Base-by-base conservation (phyloP, 2,888 invertebrate genomes). In the Argyra leucocephala region DNA sequence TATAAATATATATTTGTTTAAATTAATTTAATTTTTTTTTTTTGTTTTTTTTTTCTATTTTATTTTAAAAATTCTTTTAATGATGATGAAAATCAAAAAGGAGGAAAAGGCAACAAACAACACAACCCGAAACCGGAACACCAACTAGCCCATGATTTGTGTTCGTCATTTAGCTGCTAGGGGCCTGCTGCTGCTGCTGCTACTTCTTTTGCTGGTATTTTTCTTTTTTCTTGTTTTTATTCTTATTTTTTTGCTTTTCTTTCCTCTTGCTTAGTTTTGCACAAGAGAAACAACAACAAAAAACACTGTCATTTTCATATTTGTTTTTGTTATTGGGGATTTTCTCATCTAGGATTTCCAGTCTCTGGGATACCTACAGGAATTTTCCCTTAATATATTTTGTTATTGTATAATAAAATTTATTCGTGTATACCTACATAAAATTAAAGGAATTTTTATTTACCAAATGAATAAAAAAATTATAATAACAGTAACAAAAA, bases 71-170 rank as follows among this genome's bases (percentile, higher is more conserved):
- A 21, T 36, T 23, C 67, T 65, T 69, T 69, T 67, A 69, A 67
- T 69, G 68, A 69, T 69, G 69, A 70, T 70, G 71, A 70, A 70
- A 69, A 70, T 69, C 69, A 71, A 71, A 71, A 70, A 74, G 76
- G 77, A 74, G 76, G 74, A 73, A 79, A 79, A 79, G 79, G 78
- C 80, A 79, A 78, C 79, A 77, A 76, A 78, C 80, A 80, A 78
- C 79, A 79, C 80, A 78, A 79, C 78, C 79, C 79, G 79, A 80
- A 79, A 80, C 80, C 79, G 79, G 80, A 80, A 80, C 79, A 80
- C 80, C 80, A 80, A 80, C 79, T 80, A 77, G 61, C 61, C 61
- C 61, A 61, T 26, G 61, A 61, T 61, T 61, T 61, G 61, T 61
- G 61, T 61, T 61, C 61, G 61, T 61, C 61, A 61, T 61, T 61